Evolutionary conservation across 1,140 invertebrate genomes (phyloP).

Genomic region (Meloidogyne exigua): DNA sequence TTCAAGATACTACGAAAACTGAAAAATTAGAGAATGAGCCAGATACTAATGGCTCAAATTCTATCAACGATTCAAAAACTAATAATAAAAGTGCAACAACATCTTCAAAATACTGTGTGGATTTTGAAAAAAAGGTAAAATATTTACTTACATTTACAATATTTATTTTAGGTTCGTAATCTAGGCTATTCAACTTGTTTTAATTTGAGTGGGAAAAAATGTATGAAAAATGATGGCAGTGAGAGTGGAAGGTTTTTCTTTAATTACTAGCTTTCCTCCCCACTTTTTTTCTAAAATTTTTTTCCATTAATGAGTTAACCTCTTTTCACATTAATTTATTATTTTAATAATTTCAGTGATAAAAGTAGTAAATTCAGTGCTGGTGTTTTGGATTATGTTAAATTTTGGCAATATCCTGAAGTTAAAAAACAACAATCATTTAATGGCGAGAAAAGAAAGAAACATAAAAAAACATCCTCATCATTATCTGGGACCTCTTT

Average conservation of each 20-base stretch:
- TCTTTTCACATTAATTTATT: background rate
- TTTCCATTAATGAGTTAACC: too few relatives aligned
- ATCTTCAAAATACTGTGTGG: background rate
- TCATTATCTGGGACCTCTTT: background rate
- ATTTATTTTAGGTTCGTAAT: slow-evolving; percentile 30
- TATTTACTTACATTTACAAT: background rate
- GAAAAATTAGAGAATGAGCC: background rate
- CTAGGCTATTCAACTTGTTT: slow-evolving; percentile 22
- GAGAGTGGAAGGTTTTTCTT: background rate
- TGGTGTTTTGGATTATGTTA: background rate
- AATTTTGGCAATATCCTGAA: background rate
- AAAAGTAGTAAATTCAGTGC: background rate
- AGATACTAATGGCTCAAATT: background rate
- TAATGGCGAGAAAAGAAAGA: background rate
- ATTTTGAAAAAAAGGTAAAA: slow-evolving; percentile 1
- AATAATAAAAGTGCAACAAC: too few relatives aligned
- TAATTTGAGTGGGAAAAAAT: background rate
- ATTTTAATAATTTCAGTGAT: background rate
- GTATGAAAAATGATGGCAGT: background rate
- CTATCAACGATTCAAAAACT: background rate
- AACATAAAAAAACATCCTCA: background rate
- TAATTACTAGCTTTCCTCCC: too few relatives aligned
- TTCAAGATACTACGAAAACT: too few relatives aligned
- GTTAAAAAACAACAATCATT: background rate
- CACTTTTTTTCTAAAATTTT: too few relatives aligned